These are phyloP conservation scores for Dasypolia templi DNA, from an alignment of 2,888 invertebrate species.

Conservation along the genomic window DNA sequence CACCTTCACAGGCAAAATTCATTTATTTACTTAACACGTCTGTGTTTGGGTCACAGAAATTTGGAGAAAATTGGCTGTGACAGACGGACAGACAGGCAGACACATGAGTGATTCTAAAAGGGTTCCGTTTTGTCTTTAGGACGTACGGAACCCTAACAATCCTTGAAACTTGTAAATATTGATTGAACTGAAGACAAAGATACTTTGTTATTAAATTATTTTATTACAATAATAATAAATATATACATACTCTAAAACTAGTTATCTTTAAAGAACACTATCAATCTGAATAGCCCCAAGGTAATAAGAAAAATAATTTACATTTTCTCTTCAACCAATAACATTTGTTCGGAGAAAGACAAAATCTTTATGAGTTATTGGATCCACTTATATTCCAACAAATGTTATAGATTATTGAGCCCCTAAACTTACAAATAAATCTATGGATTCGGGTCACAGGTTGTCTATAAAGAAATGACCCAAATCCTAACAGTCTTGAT, in stretches of 20 bases:
- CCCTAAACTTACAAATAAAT: constrained; percentile 27
- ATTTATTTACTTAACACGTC: too few species aligned
- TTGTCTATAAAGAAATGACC: constrained; percentile 3
- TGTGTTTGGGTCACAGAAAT: too few species aligned
- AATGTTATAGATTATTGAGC: constrained; percentile 39
- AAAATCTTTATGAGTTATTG: background rate
- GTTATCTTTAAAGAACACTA: constrained; percentile 48
- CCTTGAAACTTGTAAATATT: background rate
- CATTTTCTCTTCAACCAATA: constrained; percentile 55
- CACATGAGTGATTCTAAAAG: too few species aligned
- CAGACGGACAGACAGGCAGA: too few species aligned
- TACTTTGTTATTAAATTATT: constrained; percentile 21
- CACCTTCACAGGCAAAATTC: too few species aligned
- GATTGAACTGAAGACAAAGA: background rate
- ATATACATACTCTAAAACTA: constrained; percentile 58
- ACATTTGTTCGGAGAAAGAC: constrained; percentile 16
- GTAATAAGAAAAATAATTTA: constrained; percentile 61
- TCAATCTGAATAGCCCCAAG: constrained; percentile 54
- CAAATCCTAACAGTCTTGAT: constrained; percentile 63
- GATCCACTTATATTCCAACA: background rate
- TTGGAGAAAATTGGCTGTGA: too few species aligned
- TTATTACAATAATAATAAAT: constrained; percentile 60
- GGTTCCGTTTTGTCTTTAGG: too few species aligned
- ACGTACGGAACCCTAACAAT: too few species aligned
- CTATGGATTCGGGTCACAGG: constrained; percentile 33